Conservation (phyloP, 1,140 invertebrate species). For the Copidosoma floridanum region DNA sequence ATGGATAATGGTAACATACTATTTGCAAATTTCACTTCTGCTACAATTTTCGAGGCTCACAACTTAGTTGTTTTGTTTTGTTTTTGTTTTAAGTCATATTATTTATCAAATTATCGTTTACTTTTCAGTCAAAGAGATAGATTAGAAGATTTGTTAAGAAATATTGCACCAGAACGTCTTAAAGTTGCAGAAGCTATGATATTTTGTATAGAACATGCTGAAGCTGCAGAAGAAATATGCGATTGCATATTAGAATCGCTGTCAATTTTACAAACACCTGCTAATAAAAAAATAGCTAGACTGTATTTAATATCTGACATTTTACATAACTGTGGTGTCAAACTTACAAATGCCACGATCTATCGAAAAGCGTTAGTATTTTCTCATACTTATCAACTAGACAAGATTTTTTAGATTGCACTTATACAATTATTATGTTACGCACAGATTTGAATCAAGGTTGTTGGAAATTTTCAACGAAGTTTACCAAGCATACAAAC, state of each 20-base stretch:
- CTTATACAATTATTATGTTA: slow-evolving; percentile 22
- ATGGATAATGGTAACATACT: slow-evolving; percentile 11
- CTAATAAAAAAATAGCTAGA: slow-evolving; percentile 90
- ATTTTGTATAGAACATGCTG: slow-evolving; percentile 97
- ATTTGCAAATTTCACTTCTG: slow-evolving; percentile 12
- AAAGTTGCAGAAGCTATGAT: slow-evolving; percentile 95
- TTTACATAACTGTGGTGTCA: slow-evolving; percentile 93
- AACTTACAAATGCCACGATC: slow-evolving; percentile 95
- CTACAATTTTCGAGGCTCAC: not conserved
- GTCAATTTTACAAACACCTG: slow-evolving; percentile 74
- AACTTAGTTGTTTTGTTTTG: not conserved
- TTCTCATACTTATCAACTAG: no score
- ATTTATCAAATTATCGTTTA: slow-evolving; percentile 6
- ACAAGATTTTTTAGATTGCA: no score
- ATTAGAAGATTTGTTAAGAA: slow-evolving; percentile 87
- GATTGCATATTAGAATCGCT: slow-evolving; percentile 86
- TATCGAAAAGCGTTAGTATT: slow-evolving; percentile 84
- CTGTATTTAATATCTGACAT: slow-evolving; percentile 97
- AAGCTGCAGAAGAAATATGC: slow-evolving; percentile 94
- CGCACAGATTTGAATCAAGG: slow-evolving; percentile 78
- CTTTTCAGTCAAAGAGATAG: slow-evolving; percentile 78
- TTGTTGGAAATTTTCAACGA: slow-evolving; percentile 85
- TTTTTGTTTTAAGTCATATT: not conserved
- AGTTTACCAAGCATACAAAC: slow-evolving; percentile 73
- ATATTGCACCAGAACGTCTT: slow-evolving; percentile 80